Evolutionary conservation across 2,113 vertebrate genomes (phyloP).

Genomic region (Vimba vimba): DNA sequence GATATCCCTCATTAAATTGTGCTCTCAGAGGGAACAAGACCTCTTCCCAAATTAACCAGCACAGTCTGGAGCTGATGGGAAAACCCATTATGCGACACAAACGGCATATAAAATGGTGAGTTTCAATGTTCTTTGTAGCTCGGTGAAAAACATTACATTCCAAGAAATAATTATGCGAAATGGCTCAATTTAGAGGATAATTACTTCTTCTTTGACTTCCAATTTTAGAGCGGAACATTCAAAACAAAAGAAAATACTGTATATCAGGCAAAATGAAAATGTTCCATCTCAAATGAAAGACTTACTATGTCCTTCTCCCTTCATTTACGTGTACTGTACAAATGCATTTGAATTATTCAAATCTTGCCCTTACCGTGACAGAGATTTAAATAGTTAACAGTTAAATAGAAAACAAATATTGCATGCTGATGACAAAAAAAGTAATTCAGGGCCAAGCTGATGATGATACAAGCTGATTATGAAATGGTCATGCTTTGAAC

Average conservation of each 20-base stretch:
- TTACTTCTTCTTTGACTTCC: slow-evolving; percentile 38
- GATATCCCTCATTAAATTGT: slow-evolving; percentile 31
- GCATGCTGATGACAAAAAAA: not conserved
- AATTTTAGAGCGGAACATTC: slow-evolving; percentile 29
- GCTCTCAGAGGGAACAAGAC: not conserved
- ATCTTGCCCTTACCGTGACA: not conserved
- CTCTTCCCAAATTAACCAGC: slow-evolving; percentile 21
- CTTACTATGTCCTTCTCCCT: not conserved
- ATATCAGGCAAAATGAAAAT: not conserved
- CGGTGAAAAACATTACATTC: slow-evolving; percentile 36
- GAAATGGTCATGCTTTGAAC: not conserved
- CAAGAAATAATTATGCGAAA: slow-evolving; percentile 46
- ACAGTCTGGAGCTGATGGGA: slow-evolving; percentile 16
- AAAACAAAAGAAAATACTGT: slow-evolving; percentile 28
- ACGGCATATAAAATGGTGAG: slow-evolving; percentile 20
- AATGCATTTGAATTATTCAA: slow-evolving; percentile 16
- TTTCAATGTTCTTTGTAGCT: slow-evolving; percentile 47
- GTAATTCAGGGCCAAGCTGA: not conserved
- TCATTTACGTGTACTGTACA: not conserved
- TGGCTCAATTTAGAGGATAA: slow-evolving; percentile 39
- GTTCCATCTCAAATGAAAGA: not conserved
- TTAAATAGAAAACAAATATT: not conserved
- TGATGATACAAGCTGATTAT: not conserved
- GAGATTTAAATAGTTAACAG: not conserved
- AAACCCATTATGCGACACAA: slow-evolving; percentile 42